phyloP scores from a whole-genome alignment of 2,113 vertebrate genomes.

The Percina caprodes region DNA sequence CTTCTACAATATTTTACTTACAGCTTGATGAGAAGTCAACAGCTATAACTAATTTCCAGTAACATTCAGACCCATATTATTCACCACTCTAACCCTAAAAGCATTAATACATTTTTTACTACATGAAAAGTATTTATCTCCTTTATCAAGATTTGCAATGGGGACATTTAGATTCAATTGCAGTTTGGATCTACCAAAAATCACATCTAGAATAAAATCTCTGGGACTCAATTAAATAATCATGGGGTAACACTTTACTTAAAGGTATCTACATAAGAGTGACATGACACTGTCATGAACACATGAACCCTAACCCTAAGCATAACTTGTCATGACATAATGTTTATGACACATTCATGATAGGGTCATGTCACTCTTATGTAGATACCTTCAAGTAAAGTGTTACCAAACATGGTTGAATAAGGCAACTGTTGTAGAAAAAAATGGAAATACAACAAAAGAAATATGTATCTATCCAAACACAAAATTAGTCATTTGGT shows the following conservation, averaged over 20 bases:
- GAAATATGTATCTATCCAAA: not conserved
- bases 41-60: not conserved
- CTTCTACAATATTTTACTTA: not conserved
- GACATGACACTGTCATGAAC: too few species aligned
- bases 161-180: constrained; percentile 21
- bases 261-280: too few species aligned
- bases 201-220: not conserved
- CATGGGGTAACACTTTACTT: not conserved
- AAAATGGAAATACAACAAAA: too few species aligned
- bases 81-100: not conserved
- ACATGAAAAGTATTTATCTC: not conserved
- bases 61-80: not conserved
- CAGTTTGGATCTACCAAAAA: not conserved
- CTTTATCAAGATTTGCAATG: not conserved
- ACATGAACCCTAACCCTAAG: too few species aligned
- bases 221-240: not conserved
- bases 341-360: too few species aligned
- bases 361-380: too few species aligned
- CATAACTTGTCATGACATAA: too few species aligned
- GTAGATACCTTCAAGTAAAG: too few species aligned
- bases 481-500: not conserved
- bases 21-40: not conserved
- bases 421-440: not conserved
- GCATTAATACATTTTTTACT: not conserved
- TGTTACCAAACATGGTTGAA: too few species aligned